phyloP scores from a whole-genome alignment of 1,140 invertebrate genomes.

The Brachionus plicatilis region DNA sequence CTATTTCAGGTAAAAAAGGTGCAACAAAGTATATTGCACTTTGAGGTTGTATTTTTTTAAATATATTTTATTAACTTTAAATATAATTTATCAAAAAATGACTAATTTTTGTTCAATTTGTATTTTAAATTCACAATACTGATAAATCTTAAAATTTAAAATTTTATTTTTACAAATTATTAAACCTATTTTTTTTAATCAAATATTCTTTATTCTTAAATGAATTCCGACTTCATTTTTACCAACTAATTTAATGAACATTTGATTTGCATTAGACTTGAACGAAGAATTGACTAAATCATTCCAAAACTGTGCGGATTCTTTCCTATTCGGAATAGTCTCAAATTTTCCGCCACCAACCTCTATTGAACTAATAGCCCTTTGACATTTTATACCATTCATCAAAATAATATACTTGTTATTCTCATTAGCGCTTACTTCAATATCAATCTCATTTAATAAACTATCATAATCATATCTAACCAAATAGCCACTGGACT shows the following conservation, averaged over 20 bases:
- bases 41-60: too few species aligned
- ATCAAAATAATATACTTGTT: conserved; percentile 12
- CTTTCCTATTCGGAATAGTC: background rate
- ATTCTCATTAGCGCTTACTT: conserved; percentile 18
- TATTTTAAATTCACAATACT: too few species aligned
- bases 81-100: too few species aligned
- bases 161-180: background rate
- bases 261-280: background rate
- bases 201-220: background rate
- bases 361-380: background rate
- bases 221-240: background rate
- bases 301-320: background rate
- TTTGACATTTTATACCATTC: background rate
- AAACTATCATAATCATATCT: background rate
- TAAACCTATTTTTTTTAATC: background rate
- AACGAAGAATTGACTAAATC: background rate
- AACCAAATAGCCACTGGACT: background rate
- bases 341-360: background rate
- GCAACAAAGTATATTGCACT: too few species aligned
- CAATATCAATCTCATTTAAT: background rate
- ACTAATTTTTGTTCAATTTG: too few species aligned
- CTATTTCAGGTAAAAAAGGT: too few species aligned
- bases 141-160: too few species aligned
- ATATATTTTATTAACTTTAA: too few species aligned
- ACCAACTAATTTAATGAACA: background rate